Evolutionary conservation across 2,113 vertebrate genomes (phyloP).

Genomic region (Podiceps cristatus): DNA sequence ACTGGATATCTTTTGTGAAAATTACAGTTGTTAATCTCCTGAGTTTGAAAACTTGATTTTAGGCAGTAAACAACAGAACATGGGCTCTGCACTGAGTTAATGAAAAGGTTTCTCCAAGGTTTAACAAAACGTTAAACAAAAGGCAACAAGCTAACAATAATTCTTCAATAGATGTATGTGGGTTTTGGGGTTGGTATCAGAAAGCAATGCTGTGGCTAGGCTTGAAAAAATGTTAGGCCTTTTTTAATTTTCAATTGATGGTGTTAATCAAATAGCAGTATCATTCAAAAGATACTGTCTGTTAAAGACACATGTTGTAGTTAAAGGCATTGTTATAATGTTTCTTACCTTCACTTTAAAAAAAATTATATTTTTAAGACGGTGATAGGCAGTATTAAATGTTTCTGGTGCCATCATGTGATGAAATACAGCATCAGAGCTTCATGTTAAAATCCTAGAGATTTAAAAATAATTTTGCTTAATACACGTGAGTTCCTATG

Average conservation of each 20-base stretch:
- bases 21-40: not conserved
- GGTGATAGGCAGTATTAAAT: not conserved
- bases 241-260: not conserved
- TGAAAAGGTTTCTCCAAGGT: not conserved
- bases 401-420: not conserved
- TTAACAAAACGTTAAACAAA: not conserved
- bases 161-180: not conserved
- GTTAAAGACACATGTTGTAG: not conserved
- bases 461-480: not conserved
- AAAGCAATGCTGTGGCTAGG: not conserved
- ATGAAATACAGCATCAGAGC: not conserved
- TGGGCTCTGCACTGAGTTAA: not conserved
- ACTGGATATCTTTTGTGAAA: not conserved
- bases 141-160: not conserved
- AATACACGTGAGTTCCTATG: not conserved
- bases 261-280: not conserved
- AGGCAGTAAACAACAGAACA: not conserved
- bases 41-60: not conserved
- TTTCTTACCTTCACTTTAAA: not conserved
- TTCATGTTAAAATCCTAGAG: not conserved
- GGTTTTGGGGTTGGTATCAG: not conserved
- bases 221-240: not conserved
- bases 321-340: not conserved
- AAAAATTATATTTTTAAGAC: not conserved
- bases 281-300: not conserved